phyloP scores from a whole-genome alignment of 2,888 invertebrate genomes.

The Helobdella robusta region DNA sequence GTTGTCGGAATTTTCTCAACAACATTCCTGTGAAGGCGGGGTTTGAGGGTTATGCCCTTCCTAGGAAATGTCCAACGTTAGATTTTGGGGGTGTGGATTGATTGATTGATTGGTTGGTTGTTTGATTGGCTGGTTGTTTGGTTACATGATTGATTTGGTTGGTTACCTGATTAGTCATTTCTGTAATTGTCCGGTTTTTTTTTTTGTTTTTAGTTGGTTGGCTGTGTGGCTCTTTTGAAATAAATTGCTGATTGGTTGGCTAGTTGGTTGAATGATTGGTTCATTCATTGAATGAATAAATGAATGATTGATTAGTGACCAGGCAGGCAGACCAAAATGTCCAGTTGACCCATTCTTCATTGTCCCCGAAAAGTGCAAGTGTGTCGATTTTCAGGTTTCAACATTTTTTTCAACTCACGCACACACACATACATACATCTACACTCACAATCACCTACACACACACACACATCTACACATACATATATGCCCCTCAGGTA shows the following conservation, averaged over 20 bases:
- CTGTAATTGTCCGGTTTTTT: too few relatives aligned
- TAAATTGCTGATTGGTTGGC: background rate
- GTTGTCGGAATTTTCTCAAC: constrained; percentile 77
- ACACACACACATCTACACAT: background rate
- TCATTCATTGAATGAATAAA: too few relatives aligned
- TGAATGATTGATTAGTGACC: constrained; percentile 61
- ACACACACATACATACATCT: too few relatives aligned
- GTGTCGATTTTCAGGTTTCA: constrained; percentile 82
- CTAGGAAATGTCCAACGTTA: constrained; percentile 84
- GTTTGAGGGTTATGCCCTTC: constrained; percentile 86
- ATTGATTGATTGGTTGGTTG: background rate
- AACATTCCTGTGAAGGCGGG: constrained; percentile 87
- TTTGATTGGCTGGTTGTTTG: background rate
- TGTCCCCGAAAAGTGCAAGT: constrained; percentile 90
- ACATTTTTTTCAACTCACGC: background rate
- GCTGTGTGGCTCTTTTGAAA: background rate
- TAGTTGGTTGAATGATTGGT: background rate
- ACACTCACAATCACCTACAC: too few relatives aligned
- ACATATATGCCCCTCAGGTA: constrained; percentile 63
- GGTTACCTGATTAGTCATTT: background rate
- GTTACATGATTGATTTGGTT: background rate
- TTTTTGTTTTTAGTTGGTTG: background rate
- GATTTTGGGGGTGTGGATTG: constrained; percentile 41
- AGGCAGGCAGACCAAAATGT: constrained; percentile 81
- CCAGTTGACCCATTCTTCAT: constrained; percentile 96